A percentile compares a stretch with the other conserved stretches of the same genome.
phyloP scores from a whole-genome alignment of 2,113 vertebrate genomes.

The Scomber scombrus region DNA sequence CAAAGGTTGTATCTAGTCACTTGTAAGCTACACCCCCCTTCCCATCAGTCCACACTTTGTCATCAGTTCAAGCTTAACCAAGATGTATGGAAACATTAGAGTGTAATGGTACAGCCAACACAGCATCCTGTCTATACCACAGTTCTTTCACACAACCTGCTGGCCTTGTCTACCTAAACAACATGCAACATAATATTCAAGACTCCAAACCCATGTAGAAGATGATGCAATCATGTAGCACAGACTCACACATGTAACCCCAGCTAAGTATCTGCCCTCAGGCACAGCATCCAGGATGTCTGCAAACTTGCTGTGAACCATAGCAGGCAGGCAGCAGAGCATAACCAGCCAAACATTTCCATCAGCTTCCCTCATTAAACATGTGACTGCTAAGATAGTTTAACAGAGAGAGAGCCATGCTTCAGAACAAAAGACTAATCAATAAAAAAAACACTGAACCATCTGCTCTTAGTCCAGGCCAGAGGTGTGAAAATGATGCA shows the following conservation, averaged over 20 bases:
- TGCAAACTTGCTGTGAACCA: slow-evolving; percentile 68
- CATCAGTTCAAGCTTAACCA: not conserved
- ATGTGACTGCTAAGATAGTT: slow-evolving; percentile 27
- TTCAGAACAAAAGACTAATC: slow-evolving; percentile 40
- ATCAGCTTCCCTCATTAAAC: slow-evolving; percentile 10
- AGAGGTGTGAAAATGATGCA: slow-evolving; percentile 60
- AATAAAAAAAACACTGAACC: slow-evolving; percentile 38
- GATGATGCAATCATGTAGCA: not conserved
- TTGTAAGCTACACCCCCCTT: not conserved
- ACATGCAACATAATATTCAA: not conserved
- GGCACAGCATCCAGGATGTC: slow-evolving; percentile 55
- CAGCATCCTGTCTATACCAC: not conserved
- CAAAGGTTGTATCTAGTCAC: slow-evolving; percentile 9
- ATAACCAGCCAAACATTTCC: slow-evolving; percentile 15
- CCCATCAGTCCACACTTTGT: not conserved
- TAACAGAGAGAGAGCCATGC: slow-evolving; percentile 27
- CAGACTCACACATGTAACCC: slow-evolving; percentile 16
- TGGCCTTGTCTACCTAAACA: not conserved
- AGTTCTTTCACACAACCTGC: not conserved
- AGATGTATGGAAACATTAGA: not conserved
- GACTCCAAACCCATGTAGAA: not conserved
- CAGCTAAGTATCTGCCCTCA: slow-evolving; percentile 45
- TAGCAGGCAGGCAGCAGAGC: slow-evolving; percentile 16
- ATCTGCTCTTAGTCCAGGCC: slow-evolving; percentile 46
- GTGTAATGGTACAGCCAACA: not conserved